Conservation (phyloP, 2,113 vertebrate genomes). For the Indri indri region DNA sequence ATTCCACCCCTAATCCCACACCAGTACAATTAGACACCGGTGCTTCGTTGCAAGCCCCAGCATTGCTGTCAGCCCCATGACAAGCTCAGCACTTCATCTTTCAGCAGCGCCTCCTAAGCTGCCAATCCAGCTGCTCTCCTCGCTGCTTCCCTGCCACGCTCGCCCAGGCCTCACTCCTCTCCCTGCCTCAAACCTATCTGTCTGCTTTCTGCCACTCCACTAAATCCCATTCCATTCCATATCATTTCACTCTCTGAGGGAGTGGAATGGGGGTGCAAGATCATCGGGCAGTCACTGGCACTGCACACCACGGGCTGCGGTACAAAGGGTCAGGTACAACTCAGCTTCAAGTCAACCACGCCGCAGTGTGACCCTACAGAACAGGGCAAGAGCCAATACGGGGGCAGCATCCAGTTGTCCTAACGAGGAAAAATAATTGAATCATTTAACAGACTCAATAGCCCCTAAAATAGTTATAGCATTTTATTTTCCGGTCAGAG, state of each 20-base stretch:
- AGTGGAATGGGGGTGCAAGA: rapidly evolving
- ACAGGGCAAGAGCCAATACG: not conserved
- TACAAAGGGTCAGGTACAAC: not conserved
- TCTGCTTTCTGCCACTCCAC: not conserved
- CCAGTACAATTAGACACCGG: not conserved
- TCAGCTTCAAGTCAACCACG: not conserved
- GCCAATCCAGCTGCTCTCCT: not conserved
- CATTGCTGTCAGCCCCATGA: not conserved
- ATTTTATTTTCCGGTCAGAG: not conserved
- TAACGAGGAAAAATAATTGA: not conserved
- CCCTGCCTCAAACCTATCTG: not conserved
- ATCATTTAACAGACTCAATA: not conserved
- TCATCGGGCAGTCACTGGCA: no score
- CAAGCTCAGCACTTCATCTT: not conserved
- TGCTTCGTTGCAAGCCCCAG: not conserved
- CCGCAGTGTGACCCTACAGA: rapidly evolving
- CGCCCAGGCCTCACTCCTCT: not conserved
- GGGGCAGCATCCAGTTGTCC: not conserved
- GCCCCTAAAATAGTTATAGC: not conserved
- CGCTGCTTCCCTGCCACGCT: not conserved
- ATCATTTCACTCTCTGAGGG: not conserved
- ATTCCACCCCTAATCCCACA: not conserved
- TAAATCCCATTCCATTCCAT: not conserved
- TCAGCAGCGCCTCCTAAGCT: not conserved
- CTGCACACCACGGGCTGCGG: not conserved